Evolutionary conservation across 2,113 vertebrate species (phyloP).

Genomic region (Rhinichthys klamathensis): DNA sequence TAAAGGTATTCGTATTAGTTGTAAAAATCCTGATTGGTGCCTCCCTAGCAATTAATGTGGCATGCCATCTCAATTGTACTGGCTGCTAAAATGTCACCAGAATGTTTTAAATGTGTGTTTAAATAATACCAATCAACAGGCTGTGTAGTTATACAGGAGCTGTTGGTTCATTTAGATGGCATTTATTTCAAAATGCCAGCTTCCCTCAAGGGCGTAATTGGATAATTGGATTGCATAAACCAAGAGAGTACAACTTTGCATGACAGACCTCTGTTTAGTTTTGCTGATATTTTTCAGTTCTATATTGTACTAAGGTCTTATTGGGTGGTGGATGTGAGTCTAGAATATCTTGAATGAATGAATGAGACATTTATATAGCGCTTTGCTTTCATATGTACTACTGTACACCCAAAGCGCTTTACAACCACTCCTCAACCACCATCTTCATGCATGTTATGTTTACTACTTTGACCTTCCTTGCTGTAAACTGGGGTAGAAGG

Average conservation of each 20-base stretch:
- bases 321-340: background rate
- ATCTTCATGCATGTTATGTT: background rate
- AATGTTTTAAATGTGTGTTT: slow-evolving; percentile 18
- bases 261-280: slow-evolving; percentile 9
- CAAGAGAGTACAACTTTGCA: slow-evolving; percentile 24
- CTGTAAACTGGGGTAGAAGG: background rate
- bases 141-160: slow-evolving; percentile 14
- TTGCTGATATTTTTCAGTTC: background rate
- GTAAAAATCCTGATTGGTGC: no score
- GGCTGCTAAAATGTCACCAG: slow-evolving; percentile 30
- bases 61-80: background rate
- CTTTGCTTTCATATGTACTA: no score
- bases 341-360: background rate
- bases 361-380: no score
- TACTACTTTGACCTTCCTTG: background rate
- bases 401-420: no score
- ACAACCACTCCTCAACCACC: no score
- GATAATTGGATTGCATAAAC: slow-evolving; percentile 38
- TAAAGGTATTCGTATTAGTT: no score
- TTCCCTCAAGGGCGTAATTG: slow-evolving; percentile 39
- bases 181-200: slow-evolving; percentile 43
- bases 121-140: slow-evolving; percentile 25
- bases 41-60: no score
- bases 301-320: slow-evolving; percentile 1
- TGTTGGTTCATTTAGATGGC: slow-evolving; percentile 24